Conservation (phyloP, 2,888 invertebrate genomes). For the Zootermopsis nevadensis region DNA sequence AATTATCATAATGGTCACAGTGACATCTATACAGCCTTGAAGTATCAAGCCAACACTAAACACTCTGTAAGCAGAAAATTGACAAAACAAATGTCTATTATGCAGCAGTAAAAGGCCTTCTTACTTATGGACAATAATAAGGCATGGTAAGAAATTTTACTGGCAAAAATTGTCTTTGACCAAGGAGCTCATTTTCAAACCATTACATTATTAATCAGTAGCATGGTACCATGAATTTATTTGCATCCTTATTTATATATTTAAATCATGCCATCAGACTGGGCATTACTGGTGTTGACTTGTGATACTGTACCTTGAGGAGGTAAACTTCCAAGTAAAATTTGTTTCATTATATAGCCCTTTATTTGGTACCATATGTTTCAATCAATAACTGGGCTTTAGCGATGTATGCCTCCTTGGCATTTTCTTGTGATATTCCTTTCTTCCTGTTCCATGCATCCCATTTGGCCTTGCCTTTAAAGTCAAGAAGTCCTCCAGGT, state of each 20-base stretch:
- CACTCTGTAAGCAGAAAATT: slow-evolving; percentile 1
- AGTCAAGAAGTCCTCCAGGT: slow-evolving; percentile 92
- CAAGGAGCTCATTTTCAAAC: neutral
- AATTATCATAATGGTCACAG: neutral
- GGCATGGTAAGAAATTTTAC: slow-evolving; percentile 15
- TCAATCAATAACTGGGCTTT: slow-evolving; percentile 75
- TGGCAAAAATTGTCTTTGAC: neutral
- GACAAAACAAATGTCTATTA: neutral
- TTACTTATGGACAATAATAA: slow-evolving; percentile 36
- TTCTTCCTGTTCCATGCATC: slow-evolving; percentile 89
- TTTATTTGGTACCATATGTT: slow-evolving; percentile 56
- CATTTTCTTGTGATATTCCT: slow-evolving; percentile 80
- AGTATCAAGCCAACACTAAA: neutral
- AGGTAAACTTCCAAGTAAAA: neutral
- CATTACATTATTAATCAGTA: neutral
- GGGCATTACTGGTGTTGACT: neutral
- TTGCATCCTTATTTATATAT: neutral
- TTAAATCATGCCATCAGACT: neutral
- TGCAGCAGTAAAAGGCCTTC: neutral
- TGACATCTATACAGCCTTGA: neutral
- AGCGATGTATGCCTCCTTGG: slow-evolving; percentile 85
- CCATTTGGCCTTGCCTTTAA: slow-evolving; percentile 97
- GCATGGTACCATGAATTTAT: neutral
- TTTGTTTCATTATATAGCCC: neutral
- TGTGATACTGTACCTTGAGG: neutral